Conservation (phyloP, 2,888 invertebrate species). For the Cylloceria caligata region DNA sequence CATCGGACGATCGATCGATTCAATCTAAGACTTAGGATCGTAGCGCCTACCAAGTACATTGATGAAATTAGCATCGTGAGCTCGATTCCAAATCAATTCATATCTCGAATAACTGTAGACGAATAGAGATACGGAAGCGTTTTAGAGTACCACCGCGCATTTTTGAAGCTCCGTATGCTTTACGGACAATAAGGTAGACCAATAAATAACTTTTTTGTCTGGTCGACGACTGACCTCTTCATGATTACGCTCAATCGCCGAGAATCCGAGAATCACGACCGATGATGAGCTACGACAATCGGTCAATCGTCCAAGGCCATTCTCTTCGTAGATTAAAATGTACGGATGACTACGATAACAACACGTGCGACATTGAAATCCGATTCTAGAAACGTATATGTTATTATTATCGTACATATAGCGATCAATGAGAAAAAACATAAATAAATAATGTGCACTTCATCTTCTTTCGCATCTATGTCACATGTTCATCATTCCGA, state of each 20-base stretch:
- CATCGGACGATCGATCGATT: conserved; percentile 68
- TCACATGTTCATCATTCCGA: conserved; percentile 8
- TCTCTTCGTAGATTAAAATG: conserved; percentile 39
- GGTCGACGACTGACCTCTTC: neutral
- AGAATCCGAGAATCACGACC: neutral
- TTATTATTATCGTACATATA: conserved; percentile 38
- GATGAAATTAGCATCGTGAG: neutral
- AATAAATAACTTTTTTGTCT: conserved; percentile 34
- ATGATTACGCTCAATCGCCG: conserved; percentile 8
- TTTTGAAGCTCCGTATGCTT: conserved; percentile 31
- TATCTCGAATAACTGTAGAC: conserved; percentile 61
- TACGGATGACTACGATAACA: conserved; percentile 25
- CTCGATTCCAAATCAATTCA: conserved; percentile 57
- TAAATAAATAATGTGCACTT: conserved; percentile 44
- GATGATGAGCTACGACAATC: conserved; percentile 37
- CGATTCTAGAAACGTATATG: conserved; percentile 20
- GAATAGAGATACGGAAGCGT: conserved; percentile 14
- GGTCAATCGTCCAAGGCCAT: conserved; percentile 52
- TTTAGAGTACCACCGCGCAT: neutral
- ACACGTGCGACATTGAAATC: conserved; percentile 23
- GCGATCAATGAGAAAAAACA: conserved; percentile 22
- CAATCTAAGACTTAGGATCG: neutral
- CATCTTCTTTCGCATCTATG: conserved; percentile 18
- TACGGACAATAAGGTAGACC: conserved; percentile 10
- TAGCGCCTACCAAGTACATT: neutral